A percentile compares a stretch with the other conserved stretches of the same genome.
phyloP scores from a whole-genome alignment of 2,797 vertebrate genomes.

The Sphenopsis melanotis region DNA sequence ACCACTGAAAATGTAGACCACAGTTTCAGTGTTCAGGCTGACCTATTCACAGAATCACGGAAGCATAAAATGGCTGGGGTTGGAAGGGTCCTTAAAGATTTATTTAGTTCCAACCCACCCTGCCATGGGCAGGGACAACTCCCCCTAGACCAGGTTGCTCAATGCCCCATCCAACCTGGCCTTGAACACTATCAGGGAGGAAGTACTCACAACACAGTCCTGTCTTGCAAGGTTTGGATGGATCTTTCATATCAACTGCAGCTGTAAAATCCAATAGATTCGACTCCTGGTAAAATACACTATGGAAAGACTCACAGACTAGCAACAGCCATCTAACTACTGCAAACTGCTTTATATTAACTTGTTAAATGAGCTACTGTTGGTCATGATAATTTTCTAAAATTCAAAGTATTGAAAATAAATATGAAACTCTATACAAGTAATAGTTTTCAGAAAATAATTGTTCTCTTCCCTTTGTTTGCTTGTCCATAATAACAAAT shows the following conservation, averaged over 20 bases:
- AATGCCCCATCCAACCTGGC: neutral
- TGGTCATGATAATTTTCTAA: neutral
- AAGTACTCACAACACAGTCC: neutral
- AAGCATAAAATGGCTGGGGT: neutral
- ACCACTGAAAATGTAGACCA: neutral
- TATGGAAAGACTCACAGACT: neutral
- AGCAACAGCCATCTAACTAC: neutral
- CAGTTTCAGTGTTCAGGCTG: neutral
- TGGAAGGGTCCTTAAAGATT: neutral
- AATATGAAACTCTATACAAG: neutral
- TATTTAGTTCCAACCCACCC: neutral
- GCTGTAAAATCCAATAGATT: neutral
- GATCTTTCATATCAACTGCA: neutral
- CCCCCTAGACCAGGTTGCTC: neutral
- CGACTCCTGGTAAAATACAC: neutral
- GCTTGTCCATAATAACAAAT: neutral
- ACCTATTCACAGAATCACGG: neutral
- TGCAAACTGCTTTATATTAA: neutral
- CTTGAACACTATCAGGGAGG: fast-evolving
- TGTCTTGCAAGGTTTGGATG: neutral
- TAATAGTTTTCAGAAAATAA: neutral
- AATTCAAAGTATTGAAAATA: neutral
- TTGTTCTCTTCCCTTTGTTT: neutral
- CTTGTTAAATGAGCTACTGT: neutral
- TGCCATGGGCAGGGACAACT: neutral